phyloP scores from a whole-genome alignment of 2,113 vertebrate species.

The Plestiodon gilberti region DNA sequence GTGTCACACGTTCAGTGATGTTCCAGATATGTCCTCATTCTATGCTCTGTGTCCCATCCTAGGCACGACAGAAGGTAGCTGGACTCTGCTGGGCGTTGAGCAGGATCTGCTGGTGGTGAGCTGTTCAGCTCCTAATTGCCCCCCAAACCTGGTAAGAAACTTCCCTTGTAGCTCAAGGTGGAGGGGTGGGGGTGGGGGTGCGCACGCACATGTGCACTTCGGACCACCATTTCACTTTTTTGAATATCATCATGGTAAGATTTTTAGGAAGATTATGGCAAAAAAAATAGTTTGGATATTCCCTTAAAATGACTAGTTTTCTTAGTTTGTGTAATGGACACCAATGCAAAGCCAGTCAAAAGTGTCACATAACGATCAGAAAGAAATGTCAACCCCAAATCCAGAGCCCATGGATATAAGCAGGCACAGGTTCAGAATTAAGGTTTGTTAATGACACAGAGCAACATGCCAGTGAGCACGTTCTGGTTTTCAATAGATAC shows the following conservation, averaged over 20 bases:
- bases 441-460: neutral
- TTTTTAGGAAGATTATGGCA: neutral
- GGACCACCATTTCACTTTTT: too few species aligned
- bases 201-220: too few species aligned
- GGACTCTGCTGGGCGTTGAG: slow-evolving; percentile 74
- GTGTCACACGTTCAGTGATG: neutral
- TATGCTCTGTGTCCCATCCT: neutral
- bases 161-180: neutral
- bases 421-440: neutral
- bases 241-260: neutral
- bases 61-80: slow-evolving; percentile 77
- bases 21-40: neutral
- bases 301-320: neutral
- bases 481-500: neutral
- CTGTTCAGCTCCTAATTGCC: slow-evolving; percentile 80
- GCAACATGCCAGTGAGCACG: neutral
- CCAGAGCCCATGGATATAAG: neutral
- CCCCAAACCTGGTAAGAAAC: slow-evolving; percentile 75
- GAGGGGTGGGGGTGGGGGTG: too few species aligned
- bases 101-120: slow-evolving; percentile 79
- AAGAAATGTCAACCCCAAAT: neutral
- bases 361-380: neutral
- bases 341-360: neutral
- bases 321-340: neutral
- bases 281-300: neutral